Base-by-base conservation (phyloP, 2,797 vertebrate species). In the Bradypus variegatus region DNA sequence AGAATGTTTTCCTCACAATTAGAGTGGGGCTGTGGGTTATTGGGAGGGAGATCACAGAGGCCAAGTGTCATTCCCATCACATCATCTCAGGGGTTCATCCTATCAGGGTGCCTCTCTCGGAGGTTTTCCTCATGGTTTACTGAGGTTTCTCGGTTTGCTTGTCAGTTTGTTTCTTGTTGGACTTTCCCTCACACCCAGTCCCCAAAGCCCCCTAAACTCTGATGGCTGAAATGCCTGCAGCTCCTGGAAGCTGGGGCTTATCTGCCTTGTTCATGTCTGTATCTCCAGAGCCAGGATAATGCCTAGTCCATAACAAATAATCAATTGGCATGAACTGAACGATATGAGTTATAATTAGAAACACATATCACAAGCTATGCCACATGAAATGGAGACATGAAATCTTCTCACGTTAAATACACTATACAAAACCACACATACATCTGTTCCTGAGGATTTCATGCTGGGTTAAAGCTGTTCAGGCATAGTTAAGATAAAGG, bases 191-290 rank as follows among this genome's bases (percentile, higher is more conserved):
- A 23, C 23, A 23, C 7, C 58, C 58, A 19, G 10, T 58, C 58
- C 58, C 58, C 16, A 21, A 58, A 58, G 58, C 19, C 58, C 55
- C 58, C 15, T 58, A 48, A 38, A 75, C 58, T 31, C 65, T 4
- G 45, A 33, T 0, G 2, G 11, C 11, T 31, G 60, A 77, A 38
- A 75, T 0, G 3, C 58, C 5, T 8, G 1, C 25, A 53, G 41
- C 33, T 31, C n/a, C 7, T 36, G 18, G 58, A 33, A 69, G 7
- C 79, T 33, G 58, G 60, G 60, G 25, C 88, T 13, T 8, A 55
- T 90, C 79, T 75, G 67, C 19, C 18, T 6, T 6, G 13, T 21
- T 38, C 16, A 3, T 58, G 33, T 16, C 4, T 33, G 1, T 38
- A 19, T 48, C 38, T 33, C 13, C 41, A 18, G 78, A 81, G 55